Base-by-base conservation (phyloP, 2,888 invertebrate species). In the Rhorus exstirpatorius region DNA sequence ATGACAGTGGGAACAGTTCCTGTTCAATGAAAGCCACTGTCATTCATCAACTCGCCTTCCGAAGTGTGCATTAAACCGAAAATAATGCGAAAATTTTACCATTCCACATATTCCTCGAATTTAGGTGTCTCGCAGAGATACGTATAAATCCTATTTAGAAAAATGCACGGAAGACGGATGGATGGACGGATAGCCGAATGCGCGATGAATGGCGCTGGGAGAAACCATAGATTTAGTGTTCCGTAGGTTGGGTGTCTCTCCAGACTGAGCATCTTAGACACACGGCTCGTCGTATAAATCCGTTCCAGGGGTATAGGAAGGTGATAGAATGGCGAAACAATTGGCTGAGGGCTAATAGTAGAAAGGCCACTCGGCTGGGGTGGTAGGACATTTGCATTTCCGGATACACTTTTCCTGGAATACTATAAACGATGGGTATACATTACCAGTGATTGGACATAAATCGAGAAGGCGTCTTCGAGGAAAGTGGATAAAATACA, bases 211-310 rank as follows among this genome's bases (percentile, higher is more conserved):
- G 60, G 26, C 60, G 49, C 38, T 26, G 21, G 49, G 41, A 65
- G 49, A 19, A 65, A 49, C 67, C 41, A 51, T 79, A 67, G 26
- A 72, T 67, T 60, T 19, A 55, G 46, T 35, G 63, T 35, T 53
- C 55, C 24, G 60, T 49, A 60, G 65, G 79, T 41, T 60, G 41
- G 72, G 44, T 51, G 65, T 72, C 46, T 71, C 60, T 68, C 26
- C 26, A 67, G 51, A 12, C 26, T 51, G 44, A 46, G 41, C 14
- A 19, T 12, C 44, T 58, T 60, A 26, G 24, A 68, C 61, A 60
- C 44, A 51, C 55, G 53, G 46, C 51, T 46, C 10, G 35, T 14
- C 7, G 17, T 46, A 51, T 79, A 74, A 60, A 79, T 58, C 51
- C 71, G 58, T 35, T 65, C 8, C 38, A 31, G n/a, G 41, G 14